These are phyloP conservation scores for Podargus strigoides DNA, from an alignment of 2,797 vertebrate species.

Conservation along the genomic window DNA sequence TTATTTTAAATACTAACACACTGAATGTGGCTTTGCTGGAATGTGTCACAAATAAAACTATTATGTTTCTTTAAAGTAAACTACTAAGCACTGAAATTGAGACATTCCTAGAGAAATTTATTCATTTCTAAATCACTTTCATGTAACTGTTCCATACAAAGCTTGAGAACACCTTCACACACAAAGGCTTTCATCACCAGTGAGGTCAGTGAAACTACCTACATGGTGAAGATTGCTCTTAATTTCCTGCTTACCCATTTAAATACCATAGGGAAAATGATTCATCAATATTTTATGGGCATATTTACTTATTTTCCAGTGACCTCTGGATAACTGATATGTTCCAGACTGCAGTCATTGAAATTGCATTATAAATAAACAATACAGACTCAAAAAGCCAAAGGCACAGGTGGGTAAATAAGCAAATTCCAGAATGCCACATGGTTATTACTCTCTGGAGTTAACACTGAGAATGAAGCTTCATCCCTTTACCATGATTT, in stretches of 20 bases:
- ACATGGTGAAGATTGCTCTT: background rate
- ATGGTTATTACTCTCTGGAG: background rate
- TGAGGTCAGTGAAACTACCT: background rate
- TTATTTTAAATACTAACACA: background rate
- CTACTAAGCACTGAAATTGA: background rate
- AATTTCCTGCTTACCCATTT: background rate
- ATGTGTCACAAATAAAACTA: background rate
- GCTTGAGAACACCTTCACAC: background rate
- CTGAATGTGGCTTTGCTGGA: background rate
- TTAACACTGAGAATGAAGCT: background rate
- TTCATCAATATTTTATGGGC: background rate
- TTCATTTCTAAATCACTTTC: background rate
- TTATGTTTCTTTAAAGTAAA: background rate
- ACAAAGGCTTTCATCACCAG: background rate
- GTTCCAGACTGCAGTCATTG: background rate
- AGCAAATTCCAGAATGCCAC: background rate
- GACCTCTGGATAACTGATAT: background rate
- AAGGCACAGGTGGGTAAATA: background rate
- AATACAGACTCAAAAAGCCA: background rate
- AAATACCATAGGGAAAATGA: background rate
- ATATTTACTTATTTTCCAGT: conserved; percentile 6
- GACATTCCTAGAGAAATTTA: background rate
- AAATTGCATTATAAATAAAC: conserved; percentile 10
- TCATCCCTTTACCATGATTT: background rate
- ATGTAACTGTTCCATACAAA: fast-evolving